Conservation (phyloP, 2,888 invertebrate genomes). For the Peribatodes rhomboidaria region DNA sequence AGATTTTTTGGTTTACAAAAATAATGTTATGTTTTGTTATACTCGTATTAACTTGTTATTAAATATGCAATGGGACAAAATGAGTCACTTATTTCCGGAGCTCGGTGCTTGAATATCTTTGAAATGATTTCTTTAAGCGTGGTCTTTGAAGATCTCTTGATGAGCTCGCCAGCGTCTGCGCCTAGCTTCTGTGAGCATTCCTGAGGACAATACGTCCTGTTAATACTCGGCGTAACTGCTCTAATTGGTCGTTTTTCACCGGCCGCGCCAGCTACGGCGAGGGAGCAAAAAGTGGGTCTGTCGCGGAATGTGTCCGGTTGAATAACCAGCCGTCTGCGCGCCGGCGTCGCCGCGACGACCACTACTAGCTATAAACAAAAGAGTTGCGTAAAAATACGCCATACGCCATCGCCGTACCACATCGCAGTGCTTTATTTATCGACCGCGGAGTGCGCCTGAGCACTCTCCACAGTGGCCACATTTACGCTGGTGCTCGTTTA, state of each 20-base stretch:
- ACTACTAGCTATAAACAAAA: conserved; percentile 77
- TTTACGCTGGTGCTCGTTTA: conserved; percentile 79
- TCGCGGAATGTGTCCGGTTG: conserved; percentile 84
- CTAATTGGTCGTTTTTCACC: conserved; percentile 78
- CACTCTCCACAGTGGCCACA: conserved; percentile 69
- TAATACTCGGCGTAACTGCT: conserved; percentile 80
- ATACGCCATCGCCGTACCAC: conserved; percentile 78
- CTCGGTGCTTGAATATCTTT: no score
- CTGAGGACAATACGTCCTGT: conserved; percentile 70
- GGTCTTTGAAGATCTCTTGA: background rate
- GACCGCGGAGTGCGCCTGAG: conserved; percentile 67
- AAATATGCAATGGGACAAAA: no score
- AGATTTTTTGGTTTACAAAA: no score
- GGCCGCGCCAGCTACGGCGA: conserved; percentile 57
- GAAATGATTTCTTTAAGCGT: no score
- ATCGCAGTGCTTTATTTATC: conserved; percentile 78
- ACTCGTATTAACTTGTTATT: no score
- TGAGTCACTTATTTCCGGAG: no score
- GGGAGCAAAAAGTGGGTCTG: conserved; percentile 82
- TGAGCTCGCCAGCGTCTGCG: background rate
- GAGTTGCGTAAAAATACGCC: conserved; percentile 84
- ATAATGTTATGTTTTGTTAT: no score
- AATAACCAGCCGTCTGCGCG: conserved; percentile 82
- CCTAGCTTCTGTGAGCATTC: conserved; percentile 31
- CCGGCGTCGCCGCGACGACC: conserved; percentile 48